Percentiles rank a stretch among this genome's conserved stretches.
Evolutionary conservation across 1,140 invertebrate genomes (phyloP).

Genomic region (Hycleus cichorii): DNA sequence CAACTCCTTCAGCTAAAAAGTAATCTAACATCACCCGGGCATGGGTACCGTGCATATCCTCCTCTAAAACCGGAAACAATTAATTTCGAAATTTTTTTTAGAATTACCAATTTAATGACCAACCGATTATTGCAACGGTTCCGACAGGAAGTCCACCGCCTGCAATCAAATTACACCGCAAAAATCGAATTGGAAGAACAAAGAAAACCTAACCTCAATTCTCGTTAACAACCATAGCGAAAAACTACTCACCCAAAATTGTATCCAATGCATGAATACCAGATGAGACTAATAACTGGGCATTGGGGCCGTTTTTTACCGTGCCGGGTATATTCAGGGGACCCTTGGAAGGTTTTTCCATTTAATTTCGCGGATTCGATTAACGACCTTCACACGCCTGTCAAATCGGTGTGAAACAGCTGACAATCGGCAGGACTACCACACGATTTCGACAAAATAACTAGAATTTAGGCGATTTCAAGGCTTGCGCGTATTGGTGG

Average conservation of each 20-base stretch:
- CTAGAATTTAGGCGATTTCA: too few species aligned
- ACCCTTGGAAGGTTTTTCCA: constrained; percentile 28
- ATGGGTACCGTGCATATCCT: constrained; percentile 69
- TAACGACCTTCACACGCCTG: too few species aligned
- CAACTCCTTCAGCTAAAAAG: constrained; percentile 73
- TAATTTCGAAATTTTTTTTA: constrained; percentile 1
- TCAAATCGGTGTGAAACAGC: too few species aligned
- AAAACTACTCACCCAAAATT: constrained; percentile 48
- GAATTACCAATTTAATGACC: constrained; percentile 17
- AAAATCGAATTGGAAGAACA: constrained; percentile 17
- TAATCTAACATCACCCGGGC: constrained; percentile 70
- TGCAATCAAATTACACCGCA: constrained; percentile 26
- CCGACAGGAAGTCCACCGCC: constrained; percentile 55
- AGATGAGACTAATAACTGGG: constrained; percentile 59
- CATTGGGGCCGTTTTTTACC: constrained; percentile 56
- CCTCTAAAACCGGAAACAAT: constrained; percentile 52
- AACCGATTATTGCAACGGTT: constrained; percentile 52
- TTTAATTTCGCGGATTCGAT: constrained; percentile 2
- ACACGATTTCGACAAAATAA: too few species aligned
- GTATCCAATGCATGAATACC: constrained; percentile 65
- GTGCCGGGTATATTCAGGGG: constrained; percentile 50
- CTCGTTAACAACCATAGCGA: too few species aligned
- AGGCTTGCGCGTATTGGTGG: too few species aligned
- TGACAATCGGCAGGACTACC: too few species aligned
- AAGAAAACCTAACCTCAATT: constrained; percentile 20